phyloP scores from a whole-genome alignment of 2,888 invertebrate species.

The Rhyacophila evoluta region DNA sequence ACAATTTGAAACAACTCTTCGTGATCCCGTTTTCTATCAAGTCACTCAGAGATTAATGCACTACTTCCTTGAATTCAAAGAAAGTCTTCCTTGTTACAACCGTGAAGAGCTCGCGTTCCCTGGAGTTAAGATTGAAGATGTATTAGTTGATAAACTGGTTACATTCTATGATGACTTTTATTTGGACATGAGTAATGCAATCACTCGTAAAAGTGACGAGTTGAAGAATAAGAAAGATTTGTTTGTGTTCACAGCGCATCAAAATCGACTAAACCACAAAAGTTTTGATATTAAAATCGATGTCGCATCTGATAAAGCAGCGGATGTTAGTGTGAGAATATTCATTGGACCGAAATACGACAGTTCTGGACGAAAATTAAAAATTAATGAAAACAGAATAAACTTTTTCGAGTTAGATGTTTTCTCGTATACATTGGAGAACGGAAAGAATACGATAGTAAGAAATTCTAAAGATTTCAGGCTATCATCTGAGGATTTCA shows the following conservation, averaged over 20 bases:
- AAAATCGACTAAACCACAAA: slow-evolving; percentile 78
- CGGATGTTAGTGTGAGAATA: slow-evolving; percentile 70
- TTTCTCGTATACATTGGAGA: slow-evolving; percentile 72
- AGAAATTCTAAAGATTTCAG: slow-evolving; percentile 77
- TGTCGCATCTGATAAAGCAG: slow-evolving; percentile 71
- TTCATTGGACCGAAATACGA: slow-evolving; percentile 80
- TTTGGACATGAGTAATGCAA: slow-evolving; percentile 71
- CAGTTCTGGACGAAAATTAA: slow-evolving; percentile 68
- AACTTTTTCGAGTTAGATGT: slow-evolving; percentile 48
- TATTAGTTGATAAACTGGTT: slow-evolving; percentile 74
- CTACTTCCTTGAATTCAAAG: slow-evolving; percentile 72
- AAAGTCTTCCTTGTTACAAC: slow-evolving; percentile 72
- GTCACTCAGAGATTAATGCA: slow-evolving; percentile 67
- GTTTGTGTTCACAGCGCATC: slow-evolving; percentile 71
- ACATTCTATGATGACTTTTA: slow-evolving; percentile 78
- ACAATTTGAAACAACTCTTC: slow-evolving; percentile 74
- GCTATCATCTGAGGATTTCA: slow-evolving; percentile 73
- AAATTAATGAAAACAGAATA: slow-evolving; percentile 57
- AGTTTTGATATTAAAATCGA: slow-evolving; percentile 74
- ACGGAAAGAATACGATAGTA: slow-evolving; percentile 76
- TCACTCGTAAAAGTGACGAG: slow-evolving; percentile 64
- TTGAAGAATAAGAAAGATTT: slow-evolving; percentile 62
- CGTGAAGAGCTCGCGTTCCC: slow-evolving; percentile 72
- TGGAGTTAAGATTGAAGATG: slow-evolving; percentile 73
- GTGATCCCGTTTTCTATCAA: slow-evolving; percentile 79